Conservation (phyloP, 2,797 vertebrate species). For the Acanthurus leucopareius region DNA sequence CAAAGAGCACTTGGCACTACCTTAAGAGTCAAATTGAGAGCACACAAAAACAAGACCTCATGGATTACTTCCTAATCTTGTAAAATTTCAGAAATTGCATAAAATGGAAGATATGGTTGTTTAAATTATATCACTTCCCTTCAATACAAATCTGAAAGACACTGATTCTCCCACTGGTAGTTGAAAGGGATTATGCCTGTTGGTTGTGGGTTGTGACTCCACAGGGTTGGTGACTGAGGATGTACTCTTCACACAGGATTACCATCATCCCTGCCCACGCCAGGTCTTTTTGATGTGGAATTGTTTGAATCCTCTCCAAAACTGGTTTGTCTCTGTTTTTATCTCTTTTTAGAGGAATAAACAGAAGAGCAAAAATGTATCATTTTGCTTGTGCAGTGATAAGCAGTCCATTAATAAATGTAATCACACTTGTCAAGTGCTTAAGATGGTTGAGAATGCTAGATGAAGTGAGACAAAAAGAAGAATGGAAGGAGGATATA, state of each 20-base stretch:
- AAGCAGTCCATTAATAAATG: conserved; percentile 39
- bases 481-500: neutral
- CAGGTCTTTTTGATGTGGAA: conserved; percentile 59
- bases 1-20: neutral
- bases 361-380: conserved; percentile 26
- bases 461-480: neutral
- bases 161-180: conserved; percentile 13
- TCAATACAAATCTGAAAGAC: conserved; percentile 16
- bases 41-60: neutral
- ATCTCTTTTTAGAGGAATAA: conserved; percentile 33
- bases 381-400: conserved; percentile 39
- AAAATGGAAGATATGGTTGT: conserved; percentile 15
- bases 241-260: conserved; percentile 72
- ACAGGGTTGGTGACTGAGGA: conserved; percentile 47
- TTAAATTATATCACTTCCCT: conserved; percentile 28
- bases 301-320: conserved; percentile 63
- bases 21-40: neutral
- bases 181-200: conserved; percentile 44
- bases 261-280: conserved; percentile 65
- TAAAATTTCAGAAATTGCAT: conserved; percentile 16
- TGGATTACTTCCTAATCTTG: conserved; percentile 19
- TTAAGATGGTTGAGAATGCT: neutral
- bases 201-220: conserved; percentile 41
- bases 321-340: conserved; percentile 13
- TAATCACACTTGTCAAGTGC: conserved; percentile 1